A percentile compares a stretch with the other conserved stretches of the same genome.
These are phyloP conservation scores for Spea bombifrons DNA, from an alignment of 2,113 vertebrate species.

Conservation along the genomic window DNA sequence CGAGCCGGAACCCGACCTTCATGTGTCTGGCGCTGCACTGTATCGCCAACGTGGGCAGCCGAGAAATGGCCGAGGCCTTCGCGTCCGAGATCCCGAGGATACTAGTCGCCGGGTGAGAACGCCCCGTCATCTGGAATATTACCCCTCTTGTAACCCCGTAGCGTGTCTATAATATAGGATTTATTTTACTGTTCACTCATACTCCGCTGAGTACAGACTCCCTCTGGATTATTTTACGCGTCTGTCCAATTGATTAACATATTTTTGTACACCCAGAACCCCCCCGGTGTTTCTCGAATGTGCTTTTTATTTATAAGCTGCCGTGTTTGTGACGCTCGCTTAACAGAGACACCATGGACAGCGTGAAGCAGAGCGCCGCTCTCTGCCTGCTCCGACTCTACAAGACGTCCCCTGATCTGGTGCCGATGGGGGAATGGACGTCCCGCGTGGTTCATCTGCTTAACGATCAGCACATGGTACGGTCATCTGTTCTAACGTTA, in stretches of 20 bases:
- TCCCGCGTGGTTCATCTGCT: slow-evolving; percentile 87
- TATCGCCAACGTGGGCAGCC: slow-evolving; percentile 89
- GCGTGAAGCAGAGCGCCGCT: slow-evolving; percentile 88
- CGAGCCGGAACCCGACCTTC: slow-evolving; percentile 92
- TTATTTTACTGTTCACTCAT: too few species aligned
- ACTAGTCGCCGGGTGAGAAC: slow-evolving; percentile 83
- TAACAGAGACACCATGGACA: slow-evolving; percentile 88
- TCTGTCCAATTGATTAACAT: too few species aligned
- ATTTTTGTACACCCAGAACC: too few species aligned
- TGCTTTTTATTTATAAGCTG: too few species aligned
- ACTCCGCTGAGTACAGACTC: too few species aligned
- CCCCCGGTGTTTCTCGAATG: too few species aligned
- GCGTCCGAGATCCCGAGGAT: slow-evolving; percentile 88
- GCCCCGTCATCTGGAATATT: too few species aligned
- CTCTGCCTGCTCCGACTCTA: slow-evolving; percentile 86
- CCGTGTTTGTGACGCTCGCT: too few species aligned
- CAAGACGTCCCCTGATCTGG: slow-evolving; percentile 87
- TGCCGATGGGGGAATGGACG: slow-evolving; percentile 92
- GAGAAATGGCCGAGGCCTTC: slow-evolving; percentile 92
- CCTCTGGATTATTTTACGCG: too few species aligned
- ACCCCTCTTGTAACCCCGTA: too few species aligned
- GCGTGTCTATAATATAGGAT: too few species aligned
- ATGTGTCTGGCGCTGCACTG: slow-evolving; percentile 93
- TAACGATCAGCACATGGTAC: slow-evolving; percentile 92
- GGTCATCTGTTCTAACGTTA: slow-evolving; percentile 7